Base-by-base conservation (phyloP, 2,797 vertebrate species). In the Bovichtus variegatus region DNA sequence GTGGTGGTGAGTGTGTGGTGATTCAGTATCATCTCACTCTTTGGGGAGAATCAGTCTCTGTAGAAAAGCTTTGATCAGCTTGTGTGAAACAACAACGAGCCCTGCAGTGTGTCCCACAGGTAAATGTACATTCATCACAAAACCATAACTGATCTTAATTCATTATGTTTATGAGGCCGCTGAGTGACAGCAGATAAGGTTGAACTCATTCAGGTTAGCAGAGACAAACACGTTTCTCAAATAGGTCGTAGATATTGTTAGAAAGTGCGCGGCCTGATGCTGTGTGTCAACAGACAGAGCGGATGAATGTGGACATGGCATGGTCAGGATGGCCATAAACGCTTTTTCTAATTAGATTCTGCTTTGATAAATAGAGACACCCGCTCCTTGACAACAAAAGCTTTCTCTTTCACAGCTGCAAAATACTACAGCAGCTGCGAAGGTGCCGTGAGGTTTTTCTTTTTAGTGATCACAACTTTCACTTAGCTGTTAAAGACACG, bases 291-390 rank as follows among this genome's bases (percentile, higher is more conserved):
- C 79, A 83, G 27, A 81, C 71, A 36, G 31, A 67, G 54, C 72
- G 84, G 82, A 92, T 91, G 75, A 91, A 91, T 85, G 83, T 87
- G 80, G 78, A 85, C 80, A 89, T 15, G 58, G 43, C 57, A 27
- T 21, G 58, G 69, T 61, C 80, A 82, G 62, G 57, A 60, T 64
- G 76, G 68, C 79, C 73, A 87, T 90, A 93, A 93, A 89, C n/a
- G 47, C 64, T 76, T 78, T 61, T 80, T 74, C 74, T 93, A 92
- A 95, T 94, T 93, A 91, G 74, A 87, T 92, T 89, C 63, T 83
- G 80, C 87, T 86, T 87, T 84, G 74, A 90, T 89, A 88, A 92
- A 94, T 61, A 92, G 76, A 89, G 65, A 87, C 71, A 59, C 47
- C 57, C 64, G 53, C 83, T 85, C 72, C 82, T 63, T 91, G 90